A percentile compares a stretch with the other conserved stretches of the same genome.
Conservation (phyloP, 2,888 invertebrate species). For the Amiota mariae region DNA sequence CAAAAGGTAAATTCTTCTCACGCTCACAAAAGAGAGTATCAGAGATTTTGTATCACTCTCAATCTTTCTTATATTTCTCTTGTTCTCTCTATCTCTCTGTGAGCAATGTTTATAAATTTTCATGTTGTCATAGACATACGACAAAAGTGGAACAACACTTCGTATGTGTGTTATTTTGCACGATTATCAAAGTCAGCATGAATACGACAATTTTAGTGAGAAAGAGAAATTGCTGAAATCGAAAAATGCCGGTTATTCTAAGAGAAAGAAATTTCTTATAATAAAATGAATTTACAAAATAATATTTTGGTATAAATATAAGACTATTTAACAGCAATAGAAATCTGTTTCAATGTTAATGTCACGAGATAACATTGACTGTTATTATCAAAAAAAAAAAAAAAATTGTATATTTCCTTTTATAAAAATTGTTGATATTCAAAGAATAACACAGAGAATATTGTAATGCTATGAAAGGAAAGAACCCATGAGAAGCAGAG, state of each 20-base stretch:
- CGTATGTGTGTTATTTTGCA: background rate
- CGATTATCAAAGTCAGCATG: no score
- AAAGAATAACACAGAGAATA: no score
- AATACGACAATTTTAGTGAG: background rate
- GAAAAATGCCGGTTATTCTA: background rate
- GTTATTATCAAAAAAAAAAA: no score
- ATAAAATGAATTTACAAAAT: background rate
- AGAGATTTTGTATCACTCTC: no score
- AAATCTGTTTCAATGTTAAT: background rate
- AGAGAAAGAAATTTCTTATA: background rate
- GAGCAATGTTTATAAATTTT: conserved; percentile 52
- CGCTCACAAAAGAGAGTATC: no score
- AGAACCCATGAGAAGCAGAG: no score
- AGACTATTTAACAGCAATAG: conserved; percentile 13
- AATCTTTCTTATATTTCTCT: no score
- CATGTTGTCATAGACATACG: conserved; percentile 53
- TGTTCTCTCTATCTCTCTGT: background rate
- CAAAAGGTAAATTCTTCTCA: no score
- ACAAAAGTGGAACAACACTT: conserved; percentile 31
- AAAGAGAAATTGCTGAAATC: background rate
- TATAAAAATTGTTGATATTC: no score
- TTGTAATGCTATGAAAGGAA: no score
- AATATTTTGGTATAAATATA: conserved; percentile 6
- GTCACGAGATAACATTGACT: background rate
- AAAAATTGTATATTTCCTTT: no score